phyloP scores from a whole-genome alignment of 2,888 invertebrate genomes.

The Rhyacophila evoluta region DNA sequence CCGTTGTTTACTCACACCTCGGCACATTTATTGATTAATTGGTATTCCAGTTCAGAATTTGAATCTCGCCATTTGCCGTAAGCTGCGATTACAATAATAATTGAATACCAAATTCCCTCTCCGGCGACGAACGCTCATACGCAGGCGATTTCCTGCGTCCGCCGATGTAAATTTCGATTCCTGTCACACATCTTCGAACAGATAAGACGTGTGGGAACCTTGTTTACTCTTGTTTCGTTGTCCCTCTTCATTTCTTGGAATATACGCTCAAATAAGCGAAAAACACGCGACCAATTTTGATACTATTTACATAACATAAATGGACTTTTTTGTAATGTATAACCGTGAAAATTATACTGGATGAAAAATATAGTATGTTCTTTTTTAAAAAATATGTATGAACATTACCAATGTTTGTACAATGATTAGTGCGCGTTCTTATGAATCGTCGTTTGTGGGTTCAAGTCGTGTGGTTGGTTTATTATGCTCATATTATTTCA shows the following conservation, averaged over 20 bases:
- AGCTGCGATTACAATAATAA: conserved; percentile 27
- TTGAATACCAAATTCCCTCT: conserved; percentile 23
- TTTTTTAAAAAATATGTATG: too few relatives aligned
- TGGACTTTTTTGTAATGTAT: too few relatives aligned
- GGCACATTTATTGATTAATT: neutral
- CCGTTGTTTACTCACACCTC: neutral
- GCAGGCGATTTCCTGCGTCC: conserved; percentile 6
- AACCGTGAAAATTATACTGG: too few relatives aligned
- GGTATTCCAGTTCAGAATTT: neutral
- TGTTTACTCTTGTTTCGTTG: neutral
- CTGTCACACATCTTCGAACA: neutral
- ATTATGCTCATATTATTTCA: too few relatives aligned
- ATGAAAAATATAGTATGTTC: too few relatives aligned
- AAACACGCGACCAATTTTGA: too few relatives aligned
- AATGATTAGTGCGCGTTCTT: too few relatives aligned
- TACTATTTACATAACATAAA: too few relatives aligned
- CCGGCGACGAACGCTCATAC: neutral
- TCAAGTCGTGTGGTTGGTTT: too few relatives aligned
- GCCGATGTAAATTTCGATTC: neutral
- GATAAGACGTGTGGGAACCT: conserved; percentile 2
- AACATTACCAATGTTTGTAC: too few relatives aligned
- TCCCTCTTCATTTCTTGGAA: neutral
- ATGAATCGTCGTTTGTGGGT: too few relatives aligned
- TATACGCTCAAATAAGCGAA: neutral
- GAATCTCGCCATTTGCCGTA: neutral